Evolutionary conservation across 2,888 invertebrate species (phyloP).

Genomic region (Morpho helenor): DNA sequence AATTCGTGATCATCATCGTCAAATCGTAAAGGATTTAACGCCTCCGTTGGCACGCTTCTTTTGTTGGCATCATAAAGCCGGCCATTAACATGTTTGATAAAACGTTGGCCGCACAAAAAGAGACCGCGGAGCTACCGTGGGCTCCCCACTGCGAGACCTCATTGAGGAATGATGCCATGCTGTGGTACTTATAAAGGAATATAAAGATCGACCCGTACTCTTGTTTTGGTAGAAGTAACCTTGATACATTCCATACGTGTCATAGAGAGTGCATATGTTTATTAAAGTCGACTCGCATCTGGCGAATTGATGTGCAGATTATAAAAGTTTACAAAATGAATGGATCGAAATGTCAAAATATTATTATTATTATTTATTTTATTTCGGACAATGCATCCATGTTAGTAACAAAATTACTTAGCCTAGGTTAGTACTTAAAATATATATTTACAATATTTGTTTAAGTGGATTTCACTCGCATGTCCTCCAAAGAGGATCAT

Average conservation of each 20-base stretch:
- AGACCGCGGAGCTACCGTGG: constrained; percentile 67
- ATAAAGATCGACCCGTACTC: constrained; percentile 29
- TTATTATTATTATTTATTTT: too few relatives aligned
- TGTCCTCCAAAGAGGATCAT: too few relatives aligned
- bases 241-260: constrained; percentile 22
- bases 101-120: constrained; percentile 73
- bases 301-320: constrained; percentile 8
- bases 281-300: constrained; percentile 20
- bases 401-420: too few relatives aligned
- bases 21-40: constrained; percentile 80
- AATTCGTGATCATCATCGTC: constrained; percentile 70
- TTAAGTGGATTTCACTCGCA: too few relatives aligned
- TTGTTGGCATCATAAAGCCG: constrained; percentile 75
- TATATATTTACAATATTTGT: too few relatives aligned
- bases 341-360: background rate
- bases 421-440: too few relatives aligned
- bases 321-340: background rate
- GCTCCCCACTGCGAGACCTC: constrained; percentile 65
- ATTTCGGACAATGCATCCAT: too few relatives aligned
- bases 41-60: constrained; percentile 77
- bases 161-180: constrained; percentile 63
- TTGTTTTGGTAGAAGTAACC: constrained; percentile 24
- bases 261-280: constrained; percentile 18
- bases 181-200: constrained; percentile 55
- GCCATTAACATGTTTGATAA: constrained; percentile 78